A percentile compares a stretch with the other conserved stretches of the same genome.
Conservation (phyloP, 1,140 invertebrate species). For the Dendroctonus ponderosae region DNA sequence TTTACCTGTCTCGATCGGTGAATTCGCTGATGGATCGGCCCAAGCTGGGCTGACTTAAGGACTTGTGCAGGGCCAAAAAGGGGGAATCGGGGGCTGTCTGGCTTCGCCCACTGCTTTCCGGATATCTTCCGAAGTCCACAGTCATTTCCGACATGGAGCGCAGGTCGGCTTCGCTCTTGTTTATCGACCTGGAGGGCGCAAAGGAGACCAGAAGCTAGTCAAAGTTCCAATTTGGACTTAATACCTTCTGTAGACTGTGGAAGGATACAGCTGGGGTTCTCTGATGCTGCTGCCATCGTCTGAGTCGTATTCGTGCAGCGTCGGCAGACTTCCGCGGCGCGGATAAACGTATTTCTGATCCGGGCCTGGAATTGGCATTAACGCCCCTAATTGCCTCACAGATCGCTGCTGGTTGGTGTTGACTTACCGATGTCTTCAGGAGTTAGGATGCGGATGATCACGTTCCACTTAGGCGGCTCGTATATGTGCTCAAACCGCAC, state of each 20-base stretch:
- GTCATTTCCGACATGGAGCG: conserved; percentile 88
- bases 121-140: conserved; percentile 73
- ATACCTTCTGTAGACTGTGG: conserved; percentile 49
- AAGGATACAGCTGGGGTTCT: conserved; percentile 52
- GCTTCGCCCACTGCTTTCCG: conserved; percentile 60
- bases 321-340: conserved; percentile 76
- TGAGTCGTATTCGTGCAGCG: conserved; percentile 82
- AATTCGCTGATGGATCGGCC: conserved; percentile 81
- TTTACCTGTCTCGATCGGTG: conserved; percentile 56
- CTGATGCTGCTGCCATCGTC: conserved; percentile 72
- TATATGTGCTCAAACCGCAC: conserved; percentile 21
- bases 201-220: too few relatives aligned
- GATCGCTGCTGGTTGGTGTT: background rate
- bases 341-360: conserved; percentile 26
- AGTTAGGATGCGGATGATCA: conserved; percentile 83
- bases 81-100: conserved; percentile 51
- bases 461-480: conserved; percentile 63
- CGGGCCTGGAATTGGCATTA: conserved; percentile 17
- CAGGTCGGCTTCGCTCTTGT: conserved; percentile 61
- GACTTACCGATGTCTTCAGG: conserved; percentile 57
- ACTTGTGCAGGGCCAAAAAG: conserved; percentile 57
- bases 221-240: background rate
- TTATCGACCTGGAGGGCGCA: conserved; percentile 52
- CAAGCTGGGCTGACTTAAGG: conserved; percentile 75
- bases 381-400: background rate